phyloP scores from a whole-genome alignment of 2,113 vertebrate genomes.

The Spea multiplicata region DNA sequence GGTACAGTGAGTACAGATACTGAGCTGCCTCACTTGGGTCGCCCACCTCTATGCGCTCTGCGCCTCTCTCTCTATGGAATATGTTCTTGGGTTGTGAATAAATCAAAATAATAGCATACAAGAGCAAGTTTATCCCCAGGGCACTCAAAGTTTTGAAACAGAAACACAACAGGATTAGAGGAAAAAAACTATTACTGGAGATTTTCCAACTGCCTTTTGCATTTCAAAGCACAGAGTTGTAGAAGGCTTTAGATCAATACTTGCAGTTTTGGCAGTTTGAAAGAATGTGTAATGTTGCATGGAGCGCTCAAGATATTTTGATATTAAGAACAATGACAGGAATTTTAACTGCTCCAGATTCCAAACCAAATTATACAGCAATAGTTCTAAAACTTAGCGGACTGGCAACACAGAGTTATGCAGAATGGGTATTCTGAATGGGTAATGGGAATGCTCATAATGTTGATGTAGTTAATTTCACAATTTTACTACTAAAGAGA shows the following conservation, averaged over 20 bases:
- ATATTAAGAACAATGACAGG: slow-evolving; percentile 8
- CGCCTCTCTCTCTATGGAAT: too few species aligned
- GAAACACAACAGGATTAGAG: neutral
- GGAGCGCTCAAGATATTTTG: slow-evolving; percentile 8
- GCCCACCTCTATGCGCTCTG: too few species aligned
- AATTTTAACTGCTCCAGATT: neutral
- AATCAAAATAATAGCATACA: too few species aligned
- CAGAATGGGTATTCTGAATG: too few species aligned
- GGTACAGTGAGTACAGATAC: too few species aligned
- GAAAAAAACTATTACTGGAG: slow-evolving; percentile 9
- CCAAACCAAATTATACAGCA: neutral
- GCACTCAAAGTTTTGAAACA: neutral
- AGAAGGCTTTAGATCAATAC: slow-evolving; percentile 25
- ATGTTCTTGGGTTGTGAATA: too few species aligned
- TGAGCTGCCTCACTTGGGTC: too few species aligned
- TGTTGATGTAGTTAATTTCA: too few species aligned
- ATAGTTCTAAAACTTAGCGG: neutral
- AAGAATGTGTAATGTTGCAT: slow-evolving; percentile 19
- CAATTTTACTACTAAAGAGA: too few species aligned
- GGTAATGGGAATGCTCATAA: too few species aligned
- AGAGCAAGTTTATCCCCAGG: too few species aligned
- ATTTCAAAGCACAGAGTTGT: slow-evolving; percentile 13
- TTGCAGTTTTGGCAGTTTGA: slow-evolving; percentile 17
- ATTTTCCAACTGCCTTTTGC: neutral
- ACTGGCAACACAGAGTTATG: neutral